Base-by-base conservation (phyloP, 1,140 invertebrate genomes). In the Helicoverpa armigera region DNA sequence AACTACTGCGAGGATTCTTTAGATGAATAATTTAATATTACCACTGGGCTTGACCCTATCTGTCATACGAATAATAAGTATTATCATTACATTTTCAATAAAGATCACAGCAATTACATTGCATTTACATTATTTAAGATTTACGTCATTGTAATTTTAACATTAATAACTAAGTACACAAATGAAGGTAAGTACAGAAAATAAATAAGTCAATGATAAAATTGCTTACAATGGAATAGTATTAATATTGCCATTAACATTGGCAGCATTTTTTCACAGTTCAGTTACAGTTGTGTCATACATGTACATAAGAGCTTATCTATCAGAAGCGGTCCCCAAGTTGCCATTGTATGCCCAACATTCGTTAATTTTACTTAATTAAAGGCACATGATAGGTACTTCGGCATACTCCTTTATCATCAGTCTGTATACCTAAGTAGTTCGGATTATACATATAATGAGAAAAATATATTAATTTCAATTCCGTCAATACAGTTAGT, bases 141-240 rank as follows among this genome's bases (percentile, higher is more conserved):
- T 70, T 70, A 70, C 67, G 67, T 70, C 67, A 70, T 53, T 70
- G 53, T 29, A 70, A 70, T 70, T 70, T 70, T 70, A 29, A 53
- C 18, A 53, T 53, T 70, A 31, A 70, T 11, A 50, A 70, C 16
- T 70, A 53, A 51, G 12, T 70, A 70, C 29, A 70, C 43, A 70
- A 50, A 53, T 53, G 29, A 48, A 70, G 10, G 14, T 7, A 70
- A 23, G 18, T 54, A 54, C 14, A 70, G 3, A 54, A 54, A 70
- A 70, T 70, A 70, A 70, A 70, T 70, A 70, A 70, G 53, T 18
- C 50, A 70, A 53, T 54, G 53, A 53, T 53, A 51, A 51, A 53
- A 70, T 23, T 53, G 48, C 48, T 54, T 18, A 50, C 53, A 54
- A 70, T 54, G 60, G 60, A 35, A n/a, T 43, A 61, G 9, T 23